These are phyloP conservation scores for Halocynthia aurantium DNA, from an alignment of 23 tunicate genomes.

Conservation along the genomic window DNA sequence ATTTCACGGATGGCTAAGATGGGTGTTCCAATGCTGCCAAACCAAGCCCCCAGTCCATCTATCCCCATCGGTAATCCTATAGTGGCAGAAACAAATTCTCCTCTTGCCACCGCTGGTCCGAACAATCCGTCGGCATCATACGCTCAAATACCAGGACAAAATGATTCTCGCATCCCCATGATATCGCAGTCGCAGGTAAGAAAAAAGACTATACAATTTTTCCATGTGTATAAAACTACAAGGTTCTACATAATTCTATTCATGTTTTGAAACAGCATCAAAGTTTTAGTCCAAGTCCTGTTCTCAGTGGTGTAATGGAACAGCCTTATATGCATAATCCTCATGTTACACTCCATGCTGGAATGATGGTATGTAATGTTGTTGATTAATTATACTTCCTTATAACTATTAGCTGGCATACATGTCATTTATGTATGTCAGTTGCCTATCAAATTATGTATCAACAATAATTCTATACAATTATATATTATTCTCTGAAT, in stretches of 20 bases:
- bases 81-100: neutral
- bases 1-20: slow-evolving; percentile 75
- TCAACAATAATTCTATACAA: too few relatives aligned
- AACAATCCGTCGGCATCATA: neutral
- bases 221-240: too few relatives aligned
- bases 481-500: too few relatives aligned
- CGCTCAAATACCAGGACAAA: neutral
- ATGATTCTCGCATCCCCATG: neutral
- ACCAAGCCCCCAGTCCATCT: neutral
- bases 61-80: neutral
- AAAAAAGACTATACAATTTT: neutral
- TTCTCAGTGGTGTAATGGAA: neutral
- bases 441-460: too few relatives aligned
- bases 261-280: neutral
- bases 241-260: too few relatives aligned
- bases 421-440: too few relatives aligned
- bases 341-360: slow-evolving; percentile 2
- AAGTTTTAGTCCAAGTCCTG: neutral
- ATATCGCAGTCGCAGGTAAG: neutral
- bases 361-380: neutral
- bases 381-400: too few relatives aligned
- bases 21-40: slow-evolving; percentile 86
- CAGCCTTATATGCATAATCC: slow-evolving; percentile 14
- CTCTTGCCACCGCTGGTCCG: neutral
- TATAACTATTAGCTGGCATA: too few relatives aligned